phyloP scores from a whole-genome alignment of 2,113 vertebrate genomes.

The Cheirogaleus medius region DNA sequence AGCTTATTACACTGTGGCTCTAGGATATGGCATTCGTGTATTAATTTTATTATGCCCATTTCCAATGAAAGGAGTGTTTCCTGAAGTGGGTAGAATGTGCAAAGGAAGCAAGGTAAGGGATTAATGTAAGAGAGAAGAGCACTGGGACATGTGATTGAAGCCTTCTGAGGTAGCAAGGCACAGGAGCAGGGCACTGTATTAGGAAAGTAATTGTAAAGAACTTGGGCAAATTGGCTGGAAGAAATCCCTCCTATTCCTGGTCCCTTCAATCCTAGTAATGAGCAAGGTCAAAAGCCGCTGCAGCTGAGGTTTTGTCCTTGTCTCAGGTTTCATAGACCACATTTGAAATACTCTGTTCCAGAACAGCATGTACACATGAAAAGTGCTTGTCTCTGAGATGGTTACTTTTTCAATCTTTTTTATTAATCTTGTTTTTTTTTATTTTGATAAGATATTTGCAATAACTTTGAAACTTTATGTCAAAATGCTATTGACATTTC shows the following conservation, averaged over 20 bases:
- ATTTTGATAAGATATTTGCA: conserved; percentile 49
- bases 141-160: not conserved
- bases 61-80: not conserved
- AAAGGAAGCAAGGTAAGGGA: not conserved
- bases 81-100: not conserved
- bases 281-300: conserved; percentile 36
- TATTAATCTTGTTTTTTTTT: not conserved
- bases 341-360: conserved; percentile 39
- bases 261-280: not conserved
- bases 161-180: not conserved
- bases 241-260: not conserved
- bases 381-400: conserved; percentile 14
- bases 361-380: conserved; percentile 46
- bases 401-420: conserved; percentile 6
- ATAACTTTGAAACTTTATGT: conserved; percentile 39
- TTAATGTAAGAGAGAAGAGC: not conserved
- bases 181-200: not conserved
- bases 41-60: not conserved
- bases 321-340: not conserved
- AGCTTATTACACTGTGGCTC: not conserved
- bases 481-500: conserved; percentile 58
- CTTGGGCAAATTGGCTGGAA: not conserved
- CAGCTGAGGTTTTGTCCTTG: conserved; percentile 54
- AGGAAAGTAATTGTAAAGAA: conserved; percentile 33
- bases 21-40: not conserved